These are phyloP conservation scores for Heliocidaris erythrogramma DNA, from an alignment of 35 echinoderm and acorn worm species.

Conservation along the genomic window DNA sequence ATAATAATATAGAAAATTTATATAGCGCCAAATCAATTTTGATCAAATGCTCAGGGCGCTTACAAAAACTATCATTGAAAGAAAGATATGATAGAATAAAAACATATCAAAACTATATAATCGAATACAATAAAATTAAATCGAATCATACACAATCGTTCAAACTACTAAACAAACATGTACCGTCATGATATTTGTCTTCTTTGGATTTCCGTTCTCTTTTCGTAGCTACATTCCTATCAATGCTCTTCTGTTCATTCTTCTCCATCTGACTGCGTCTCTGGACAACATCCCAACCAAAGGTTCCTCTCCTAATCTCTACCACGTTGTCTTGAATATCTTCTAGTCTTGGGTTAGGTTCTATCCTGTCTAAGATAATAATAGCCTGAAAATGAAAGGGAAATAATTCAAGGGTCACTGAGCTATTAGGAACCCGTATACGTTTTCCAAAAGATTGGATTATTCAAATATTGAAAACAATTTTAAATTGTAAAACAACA, in stretches of 20 bases:
- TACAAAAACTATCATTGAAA: too few species aligned
- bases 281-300: background rate
- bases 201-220: background rate
- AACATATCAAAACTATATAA: background rate
- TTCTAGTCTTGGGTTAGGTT: slow-evolving; percentile 15
- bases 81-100: too few species aligned
- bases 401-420: too few species aligned
- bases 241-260: background rate
- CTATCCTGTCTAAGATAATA: background rate
- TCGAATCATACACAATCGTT: background rate
- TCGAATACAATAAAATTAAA: background rate
- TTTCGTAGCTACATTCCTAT: background rate
- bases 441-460: too few species aligned
- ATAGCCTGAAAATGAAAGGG: background rate
- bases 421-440: too few species aligned
- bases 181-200: background rate
- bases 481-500: too few species aligned
- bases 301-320: background rate
- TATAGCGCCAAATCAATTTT: too few species aligned
- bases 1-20: too few species aligned
- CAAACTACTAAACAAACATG: background rate
- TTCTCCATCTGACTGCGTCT: background rate
- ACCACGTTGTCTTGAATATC: background rate
- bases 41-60: too few species aligned
- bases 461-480: too few species aligned